Evolutionary conservation across 53 echinoderm and acorn worm genomes (phyloP).

Genomic region (Holothuria scabra): DNA sequence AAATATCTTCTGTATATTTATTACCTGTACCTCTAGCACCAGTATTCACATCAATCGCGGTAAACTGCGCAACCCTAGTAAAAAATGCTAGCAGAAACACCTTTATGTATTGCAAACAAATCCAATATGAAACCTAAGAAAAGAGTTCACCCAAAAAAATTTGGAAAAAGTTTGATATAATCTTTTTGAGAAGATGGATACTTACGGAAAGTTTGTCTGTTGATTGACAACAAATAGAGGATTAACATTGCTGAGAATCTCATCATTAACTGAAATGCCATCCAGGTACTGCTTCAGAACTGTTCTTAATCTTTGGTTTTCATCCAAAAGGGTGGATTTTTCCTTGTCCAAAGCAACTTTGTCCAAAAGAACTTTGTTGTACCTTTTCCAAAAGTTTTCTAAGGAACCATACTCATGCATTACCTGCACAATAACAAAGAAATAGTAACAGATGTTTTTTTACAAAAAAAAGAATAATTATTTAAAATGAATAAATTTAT

Average conservation of each 20-base stretch:
- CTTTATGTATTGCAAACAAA: too few relatives aligned
- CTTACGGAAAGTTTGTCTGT: constrained; percentile 92
- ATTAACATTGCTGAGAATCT: constrained; percentile 95
- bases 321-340: constrained; percentile 73
- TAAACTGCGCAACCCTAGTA: too few relatives aligned
- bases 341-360: constrained; percentile 93
- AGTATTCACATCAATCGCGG: too few relatives aligned
- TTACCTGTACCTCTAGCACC: too few relatives aligned
- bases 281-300: constrained; percentile 99
- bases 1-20: too few relatives aligned
- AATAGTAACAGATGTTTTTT: too few relatives aligned
- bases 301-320: constrained; percentile 85
- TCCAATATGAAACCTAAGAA: too few relatives aligned
- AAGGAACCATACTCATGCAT: constrained; percentile 96
- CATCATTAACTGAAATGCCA: constrained; percentile 99
- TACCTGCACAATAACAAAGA: constrained; percentile 51
- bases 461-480: too few relatives aligned
- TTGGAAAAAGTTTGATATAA: too few relatives aligned
- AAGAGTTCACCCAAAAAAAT: too few relatives aligned
- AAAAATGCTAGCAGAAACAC: too few relatives aligned
- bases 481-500: too few relatives aligned
- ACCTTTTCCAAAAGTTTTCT: constrained; percentile 99
- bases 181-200: constrained; percentile 15
- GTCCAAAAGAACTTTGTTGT: constrained; percentile 97
- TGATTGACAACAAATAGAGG: constrained; percentile 99